Conservation (phyloP, 2,797 vertebrate species). For the Fringilla coelebs region DNA sequence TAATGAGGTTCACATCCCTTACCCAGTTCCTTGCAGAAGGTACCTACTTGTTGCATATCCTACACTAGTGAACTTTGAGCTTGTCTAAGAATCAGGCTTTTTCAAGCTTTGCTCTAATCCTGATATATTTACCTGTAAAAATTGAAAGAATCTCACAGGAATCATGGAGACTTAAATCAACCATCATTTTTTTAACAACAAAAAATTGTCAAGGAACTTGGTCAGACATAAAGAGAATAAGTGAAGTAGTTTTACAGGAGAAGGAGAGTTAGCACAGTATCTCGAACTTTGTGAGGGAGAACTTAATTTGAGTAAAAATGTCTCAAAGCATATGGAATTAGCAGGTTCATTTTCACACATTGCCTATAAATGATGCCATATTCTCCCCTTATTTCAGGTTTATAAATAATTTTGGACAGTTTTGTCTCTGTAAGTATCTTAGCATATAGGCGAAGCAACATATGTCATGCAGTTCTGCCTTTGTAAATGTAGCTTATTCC, state of each 20-base stretch:
- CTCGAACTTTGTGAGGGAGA: background rate
- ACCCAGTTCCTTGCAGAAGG: background rate
- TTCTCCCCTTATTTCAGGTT: background rate
- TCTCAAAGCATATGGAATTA: slow-evolving; percentile 17
- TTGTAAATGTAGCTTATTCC: background rate
- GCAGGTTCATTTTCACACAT: background rate
- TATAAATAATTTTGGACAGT: slow-evolving; percentile 4
- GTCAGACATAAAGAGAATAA: background rate
- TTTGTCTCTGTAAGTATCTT: background rate
- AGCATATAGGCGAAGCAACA: background rate
- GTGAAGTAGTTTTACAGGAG: background rate
- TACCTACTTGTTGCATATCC: background rate
- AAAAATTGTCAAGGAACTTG: background rate
- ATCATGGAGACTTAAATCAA: background rate
- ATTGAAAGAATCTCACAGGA: background rate
- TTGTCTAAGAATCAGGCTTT: background rate
- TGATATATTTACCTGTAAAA: background rate
- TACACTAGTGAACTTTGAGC: background rate
- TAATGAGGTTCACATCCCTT: background rate
- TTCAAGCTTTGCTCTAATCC: background rate
- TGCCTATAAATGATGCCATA: background rate
- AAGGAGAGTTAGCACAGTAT: background rate
- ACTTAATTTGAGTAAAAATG: background rate
- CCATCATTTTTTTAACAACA: background rate
- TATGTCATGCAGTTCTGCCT: background rate